Evolutionary conservation across 1,140 invertebrate genomes (phyloP), one percentile per base, ranked within the genome.

Genomic region (Macrotrachela quadricornifera): DNA sequence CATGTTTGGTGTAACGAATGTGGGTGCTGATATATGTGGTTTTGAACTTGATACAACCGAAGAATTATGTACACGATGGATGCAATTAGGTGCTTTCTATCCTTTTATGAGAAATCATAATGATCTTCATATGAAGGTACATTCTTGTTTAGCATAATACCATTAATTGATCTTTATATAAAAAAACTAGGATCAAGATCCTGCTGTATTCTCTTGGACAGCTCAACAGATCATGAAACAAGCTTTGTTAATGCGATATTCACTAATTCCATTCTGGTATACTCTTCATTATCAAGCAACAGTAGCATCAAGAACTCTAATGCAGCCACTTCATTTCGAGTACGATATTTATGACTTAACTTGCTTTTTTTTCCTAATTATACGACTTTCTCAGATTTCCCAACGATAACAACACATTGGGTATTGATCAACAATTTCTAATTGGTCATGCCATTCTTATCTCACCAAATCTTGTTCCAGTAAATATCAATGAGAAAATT

Each of bases 1-100:
- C 10, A 51, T 73, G 54, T 74, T 71, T 59, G 71, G 71, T 10
- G 63, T 84, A 30, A 80, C 82, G 10, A 74, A 84, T 74, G 78
- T 85, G 65, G 85, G 85, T 1, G 80, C 83, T 4, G 84, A 90
- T 66, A 86, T 90, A 57, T 90, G 85, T 71, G 85, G 85, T 1
- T 90, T 87, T 67, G 74, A 75, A 60, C 77, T 77, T 6, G 78
- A 84, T 62, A 79, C 83, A 1, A 85, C 81, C 0, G 63, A 64
- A 37, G 71, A 75, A 51, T 59, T 76, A 42, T 76, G 75, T 56
- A 60, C 63, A 13, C 57, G 75, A 17, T 76, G 75, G 75, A 65
- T 64, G 59, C 69, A 75, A 54, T 56, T 75, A 9, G 85, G 85
- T 2, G 62, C 62, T 11, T 70, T 69, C 52, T 69, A 69, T 55